A percentile compares a stretch with the other conserved stretches of the same genome.
These are phyloP conservation scores for Sarcophaga carnaria DNA, from an alignment of 2,888 invertebrate species.

Conservation along the genomic window DNA sequence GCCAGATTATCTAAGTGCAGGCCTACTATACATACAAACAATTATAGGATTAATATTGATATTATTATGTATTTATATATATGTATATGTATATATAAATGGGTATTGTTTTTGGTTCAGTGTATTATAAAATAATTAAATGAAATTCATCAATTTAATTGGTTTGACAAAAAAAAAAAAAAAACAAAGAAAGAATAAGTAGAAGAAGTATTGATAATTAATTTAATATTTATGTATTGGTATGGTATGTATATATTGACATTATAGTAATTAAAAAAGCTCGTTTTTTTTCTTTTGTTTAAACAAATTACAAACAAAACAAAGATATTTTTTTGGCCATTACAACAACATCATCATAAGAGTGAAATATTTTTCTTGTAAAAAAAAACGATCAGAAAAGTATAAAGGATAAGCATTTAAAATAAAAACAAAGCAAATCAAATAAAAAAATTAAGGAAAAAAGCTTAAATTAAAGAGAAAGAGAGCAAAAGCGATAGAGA, in stretches of 20 bases:
- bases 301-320: constrained; percentile 18
- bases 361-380: constrained; percentile 40
- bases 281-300: constrained; percentile 13
- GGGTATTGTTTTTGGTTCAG: neutral
- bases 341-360: constrained; percentile 57
- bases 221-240: constrained; percentile 12
- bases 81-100: neutral
- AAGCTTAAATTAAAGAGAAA: neutral
- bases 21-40: constrained; percentile 61
- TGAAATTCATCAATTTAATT: constrained; percentile 9
- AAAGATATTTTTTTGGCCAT: constrained; percentile 44
- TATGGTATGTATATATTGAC: constrained; percentile 62
- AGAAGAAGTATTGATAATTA: neutral
- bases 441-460: constrained; percentile 1
- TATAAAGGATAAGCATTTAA: neutral
- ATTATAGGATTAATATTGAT: constrained; percentile 24
- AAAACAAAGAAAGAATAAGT: neutral
- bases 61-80: neutral
- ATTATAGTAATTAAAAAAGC: constrained; percentile 63
- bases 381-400: too few species aligned
- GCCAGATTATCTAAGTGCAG: constrained; percentile 51
- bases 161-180: neutral
- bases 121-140: constrained; percentile 38
- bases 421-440: neutral
- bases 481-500: too few species aligned